Base-by-base conservation (phyloP, 2,113 vertebrate species). In the Gila orcuttii region DNA sequence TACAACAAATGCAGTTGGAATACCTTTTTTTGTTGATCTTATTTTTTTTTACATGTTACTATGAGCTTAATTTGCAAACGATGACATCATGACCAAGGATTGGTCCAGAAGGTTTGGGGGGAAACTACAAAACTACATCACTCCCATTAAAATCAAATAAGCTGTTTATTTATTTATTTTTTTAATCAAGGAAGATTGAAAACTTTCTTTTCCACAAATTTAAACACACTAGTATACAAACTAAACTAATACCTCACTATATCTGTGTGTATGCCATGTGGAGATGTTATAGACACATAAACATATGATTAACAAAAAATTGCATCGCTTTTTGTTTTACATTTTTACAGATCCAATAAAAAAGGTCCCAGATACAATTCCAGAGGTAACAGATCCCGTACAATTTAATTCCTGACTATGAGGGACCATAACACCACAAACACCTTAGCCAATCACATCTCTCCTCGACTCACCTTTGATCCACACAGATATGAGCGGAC, bases 381-480 rank as follows among this genome's bases (percentile, higher is more conserved):
- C n/a, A 74, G 39, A 15, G 6, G 12, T 74, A 25, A 39, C 36
- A 25, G 12, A 8, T 42, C n/a, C 0, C 0, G 2, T 25, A 74
- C 12, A 74, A 3, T 28, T 25, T 47, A 71, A 47, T 23, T 15
- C 2, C 11, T 47, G 23, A 74, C 42, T 47, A 45, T 59, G 57
- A 74, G 10, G 55, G 60, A 71, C 33, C 31, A 19, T 75, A 19
- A 84, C 25, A 11, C 47, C 55, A 6, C 73, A 83, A 60, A 45
- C 39, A 42, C 60, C 31, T 85, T 62, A 6, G 47, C 66, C 68
- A 83, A 57, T 83, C 73, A 25, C 17, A 36, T 57, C 59, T 68
- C 45, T 75, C n/a, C 42, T 8, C 60, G 82, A 62, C 15, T 75
- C 39, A 84, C n/a, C 55, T 31, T 75, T 23, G 71, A 28, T 6